Evolutionary conservation across 1,140 invertebrate species (phyloP), one percentile per base, ranked within the genome.

Genomic region (Drosophila auraria): DNA sequence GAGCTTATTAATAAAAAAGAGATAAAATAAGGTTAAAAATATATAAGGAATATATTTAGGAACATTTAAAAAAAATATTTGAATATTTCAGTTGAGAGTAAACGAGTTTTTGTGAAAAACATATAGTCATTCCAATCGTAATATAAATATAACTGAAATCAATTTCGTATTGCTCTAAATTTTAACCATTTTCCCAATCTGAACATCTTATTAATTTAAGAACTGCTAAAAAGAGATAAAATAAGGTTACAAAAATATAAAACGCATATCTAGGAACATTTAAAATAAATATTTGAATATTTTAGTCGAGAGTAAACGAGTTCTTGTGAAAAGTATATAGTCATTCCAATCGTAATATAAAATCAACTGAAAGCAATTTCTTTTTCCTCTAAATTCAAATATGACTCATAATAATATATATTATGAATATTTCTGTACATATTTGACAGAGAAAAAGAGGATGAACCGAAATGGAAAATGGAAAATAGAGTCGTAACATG

Each of bases 161-260:
- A 15, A 6, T 8, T 5, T 7, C 14, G 1, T 44, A 6, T 44
- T 15, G 6, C n/a, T 44, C 15, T 7, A 6, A n/a, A 44, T n/a
- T 15, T 3, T 8, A n/a, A n/a, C 15, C 2, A 44, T 44, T n/a
- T n/a, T 1, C 15, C 4, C n/a, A 44, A n/a, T n/a, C 25, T 9
- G n/a, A n/a, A n/a, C n/a, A n/a, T n/a, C n/a, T n/a, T n/a, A n/a
- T n/a, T n/a, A n/a, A n/a, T n/a, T n/a, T n/a, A n/a, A n/a, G n/a
- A n/a, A n/a, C n/a, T n/a, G n/a, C n/a, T n/a, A 30, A 30, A 53
- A 66, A 54, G 73, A 81, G 73, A 84, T 78, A 17, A 7, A 12
- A 17, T 45, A 42, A 14, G 3, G 25, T 14, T 36, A 3, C 25
- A 38, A n/a, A 63, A 62, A 11, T 17, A 33, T 51, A 45, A 2